Evolutionary conservation across 2,888 invertebrate genomes (phyloP), one percentile per base, ranked within the genome.

Genomic region (Agrotis ipsilon): DNA sequence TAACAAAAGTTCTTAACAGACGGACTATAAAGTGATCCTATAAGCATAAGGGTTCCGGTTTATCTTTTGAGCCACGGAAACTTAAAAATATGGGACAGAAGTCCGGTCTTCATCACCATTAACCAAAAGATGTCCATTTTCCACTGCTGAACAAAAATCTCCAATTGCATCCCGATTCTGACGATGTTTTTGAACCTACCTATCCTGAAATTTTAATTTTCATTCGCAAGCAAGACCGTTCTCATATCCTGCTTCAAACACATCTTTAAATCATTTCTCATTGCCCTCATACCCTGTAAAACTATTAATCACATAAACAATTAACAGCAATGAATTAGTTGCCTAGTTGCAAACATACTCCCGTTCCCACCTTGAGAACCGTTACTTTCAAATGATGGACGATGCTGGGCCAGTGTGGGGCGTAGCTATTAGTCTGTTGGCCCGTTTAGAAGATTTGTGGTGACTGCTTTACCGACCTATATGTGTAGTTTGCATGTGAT

Each of bases 271-370:
- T 27, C 1, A 55, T 73, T 72, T 6, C 55, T 11, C 21, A 9
- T 27, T 11, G 19, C 55, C 19, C 45, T 51, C 3, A 2, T 4
- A 72, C 49, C n/a, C 46, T n/a, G 27, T n/a, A 32, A 32, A 21
- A 72, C 62, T 3, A 79, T 79, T 79, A 79, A 79, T 79, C 74
- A 79, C 52, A 59, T 49, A 75, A 75, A 80, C 59, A 73, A 75
- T 79, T 73, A 73, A 79, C 49, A 14, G n/a, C 18, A 48, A 24
- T 72, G 21, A 48, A 60, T 55, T 71, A 60, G 39, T 49, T 32
- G 45, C 45, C 13, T 70, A 32, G 43, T 32, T 78, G 48, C 32
- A 27, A 52, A 48, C 52, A 24, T 52, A 52, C 58, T 45, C 72
- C 14, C 45, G n/a, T 80, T 63, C 54, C 62, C 72, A 72, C 48